Percentiles rank a stretch among this genome's conserved stretches.
Conservation (phyloP, 2,888 invertebrate species). For the Megamerina dolium region DNA sequence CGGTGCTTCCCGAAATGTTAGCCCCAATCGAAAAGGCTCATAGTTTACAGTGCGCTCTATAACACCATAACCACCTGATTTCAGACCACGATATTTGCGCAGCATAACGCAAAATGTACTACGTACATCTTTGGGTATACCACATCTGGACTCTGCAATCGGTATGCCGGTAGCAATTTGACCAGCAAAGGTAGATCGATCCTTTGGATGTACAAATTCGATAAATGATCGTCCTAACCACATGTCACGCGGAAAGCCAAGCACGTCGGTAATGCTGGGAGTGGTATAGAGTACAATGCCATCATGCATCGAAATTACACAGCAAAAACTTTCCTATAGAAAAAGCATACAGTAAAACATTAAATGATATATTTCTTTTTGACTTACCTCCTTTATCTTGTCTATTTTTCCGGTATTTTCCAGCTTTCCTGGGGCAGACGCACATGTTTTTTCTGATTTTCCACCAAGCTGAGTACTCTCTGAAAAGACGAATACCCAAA, state of each 20-base stretch:
- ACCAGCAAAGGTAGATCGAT: conserved; percentile 65
- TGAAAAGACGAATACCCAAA: conserved; percentile 13
- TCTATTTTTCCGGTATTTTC: conserved; percentile 26
- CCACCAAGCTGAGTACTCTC: conserved; percentile 24
- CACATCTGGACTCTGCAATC: conserved; percentile 51
- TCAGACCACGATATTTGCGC: conserved; percentile 60
- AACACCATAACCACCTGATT: conserved; percentile 56
- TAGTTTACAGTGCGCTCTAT: conserved; percentile 58
- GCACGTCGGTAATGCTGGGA: conserved; percentile 58
- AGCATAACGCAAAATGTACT: conserved; percentile 60
- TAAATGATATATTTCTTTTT: too few relatives aligned
- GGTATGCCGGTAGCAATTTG: conserved; percentile 66
- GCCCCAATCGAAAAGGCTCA: conserved; percentile 66
- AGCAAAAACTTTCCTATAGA: conserved; percentile 66
- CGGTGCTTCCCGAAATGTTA: conserved; percentile 61
- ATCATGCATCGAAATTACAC: conserved; percentile 76
- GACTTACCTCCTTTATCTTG: conserved; percentile 30
- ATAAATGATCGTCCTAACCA: conserved; percentile 82
- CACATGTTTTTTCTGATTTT: conserved; percentile 33
- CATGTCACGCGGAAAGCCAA: conserved; percentile 77
- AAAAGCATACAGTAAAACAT: too few relatives aligned
- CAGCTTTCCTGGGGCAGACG: conserved; percentile 32
- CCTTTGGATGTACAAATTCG: conserved; percentile 78
- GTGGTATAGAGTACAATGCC: conserved; percentile 75
- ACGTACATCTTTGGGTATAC: conserved; percentile 47